Base-by-base conservation (phyloP, 1,140 invertebrate species). In the Drosophila burlai region DNA sequence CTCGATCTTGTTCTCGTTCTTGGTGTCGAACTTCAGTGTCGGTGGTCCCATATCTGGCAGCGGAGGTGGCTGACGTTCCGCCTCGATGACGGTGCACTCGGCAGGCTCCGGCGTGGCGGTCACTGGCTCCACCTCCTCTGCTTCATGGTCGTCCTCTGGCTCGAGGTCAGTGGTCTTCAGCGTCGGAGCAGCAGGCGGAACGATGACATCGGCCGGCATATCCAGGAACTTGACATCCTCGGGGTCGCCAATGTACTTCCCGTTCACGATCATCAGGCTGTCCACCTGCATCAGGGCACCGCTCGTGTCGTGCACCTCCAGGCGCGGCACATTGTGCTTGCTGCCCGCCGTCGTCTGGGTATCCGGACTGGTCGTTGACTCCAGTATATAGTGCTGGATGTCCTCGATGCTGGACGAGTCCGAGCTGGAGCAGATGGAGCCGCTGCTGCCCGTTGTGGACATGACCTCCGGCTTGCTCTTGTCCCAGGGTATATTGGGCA, bases 251-350 rank as follows among this genome's bases (percentile, higher is more conserved):
- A 93, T 91, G 65, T 93, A 93, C 63, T 93, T 85, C 2, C 93
- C 93, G 68, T 93, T 91, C 3, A 93, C 85, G 60, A 95, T 93
- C 93, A 94, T 94, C 13, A 95, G 79, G 76, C 94, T 94, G 74
- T 95, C 94, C 34, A 95, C 94, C 72, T 95, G 94, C 93, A 96
- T 95, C 1, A 95, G 76, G 45, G 95, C 95, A 4, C 95, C 95
- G 66, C 94, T 94, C 71, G 95, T 95, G 66, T 96, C 94, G 81
- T 95, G 95, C 3, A 96, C 94, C 93, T 96, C 95, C 1, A 96
- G 92, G 64, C 95, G 93, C 0, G 95, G 95, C 7, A 95, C 94
- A 65, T 91, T 87, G 64, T 92, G 85, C 40, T 89, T 89, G 24
- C 81, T 77, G 6, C 50, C 38, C 1, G 64, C 60, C 21, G 85